Conservation (phyloP, 1,140 invertebrate species). For the Macrosteles quadrilineatus region DNA sequence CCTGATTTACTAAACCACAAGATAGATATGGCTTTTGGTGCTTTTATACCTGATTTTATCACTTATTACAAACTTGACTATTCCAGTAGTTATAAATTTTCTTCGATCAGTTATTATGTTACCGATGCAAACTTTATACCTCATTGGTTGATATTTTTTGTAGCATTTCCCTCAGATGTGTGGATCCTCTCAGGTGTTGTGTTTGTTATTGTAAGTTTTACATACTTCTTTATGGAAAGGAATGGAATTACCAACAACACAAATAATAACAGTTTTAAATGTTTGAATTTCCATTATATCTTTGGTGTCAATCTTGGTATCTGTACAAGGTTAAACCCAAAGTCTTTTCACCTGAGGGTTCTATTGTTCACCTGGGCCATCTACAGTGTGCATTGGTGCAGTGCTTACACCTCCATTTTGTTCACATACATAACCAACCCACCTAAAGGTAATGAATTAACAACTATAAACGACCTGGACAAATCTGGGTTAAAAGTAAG, state of each 20-base stretch:
- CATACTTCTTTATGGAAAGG: not conserved
- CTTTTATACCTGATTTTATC: not conserved
- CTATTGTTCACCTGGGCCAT: slow-evolving; percentile 6
- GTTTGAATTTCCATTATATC: not conserved
- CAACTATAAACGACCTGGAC: not conserved
- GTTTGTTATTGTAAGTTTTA: not conserved
- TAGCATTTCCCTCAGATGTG: not conserved
- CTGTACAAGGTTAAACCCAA: not conserved
- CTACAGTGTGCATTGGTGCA: not conserved
- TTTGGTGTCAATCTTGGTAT: not conserved
- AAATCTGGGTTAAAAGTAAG: not conserved
- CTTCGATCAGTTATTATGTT: not conserved
- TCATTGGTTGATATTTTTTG: not conserved
- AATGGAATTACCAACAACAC: not conserved
- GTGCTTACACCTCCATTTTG: not conserved
- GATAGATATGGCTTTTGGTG: slow-evolving; percentile 4
- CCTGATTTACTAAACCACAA: not conserved
- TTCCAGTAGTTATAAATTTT: not conserved
- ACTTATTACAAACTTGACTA: slow-evolving; percentile 9
- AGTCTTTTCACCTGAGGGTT: not conserved
- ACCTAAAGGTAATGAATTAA: not conserved
- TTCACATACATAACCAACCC: not conserved
- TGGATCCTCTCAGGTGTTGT: not conserved
- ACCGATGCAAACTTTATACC: not conserved
- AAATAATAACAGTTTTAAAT: not conserved